Conservation (phyloP, 2,888 invertebrate genomes). For the Drosophila greeni region DNA sequence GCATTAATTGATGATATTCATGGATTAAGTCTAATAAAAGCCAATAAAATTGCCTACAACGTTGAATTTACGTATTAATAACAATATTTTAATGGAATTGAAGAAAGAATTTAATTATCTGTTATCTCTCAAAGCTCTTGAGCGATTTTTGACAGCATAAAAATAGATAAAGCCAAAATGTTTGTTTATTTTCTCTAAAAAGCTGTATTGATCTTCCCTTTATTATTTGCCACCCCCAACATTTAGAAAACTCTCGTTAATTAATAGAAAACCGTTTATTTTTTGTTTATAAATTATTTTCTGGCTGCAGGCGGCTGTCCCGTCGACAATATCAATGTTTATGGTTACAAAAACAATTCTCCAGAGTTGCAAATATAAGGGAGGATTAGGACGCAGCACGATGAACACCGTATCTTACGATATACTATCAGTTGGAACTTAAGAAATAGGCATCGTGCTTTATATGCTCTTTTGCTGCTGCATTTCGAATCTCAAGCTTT, state of each 20-base stretch:
- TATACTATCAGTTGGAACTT: constrained; percentile 62
- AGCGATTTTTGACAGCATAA: neutral
- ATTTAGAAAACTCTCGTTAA: constrained; percentile 30
- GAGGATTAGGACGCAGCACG: constrained; percentile 54
- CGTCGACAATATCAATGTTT: constrained; percentile 43
- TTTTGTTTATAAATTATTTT: constrained; percentile 59
- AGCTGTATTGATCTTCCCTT: no score
- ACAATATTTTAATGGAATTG: neutral
- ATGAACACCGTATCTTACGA: constrained; percentile 44
- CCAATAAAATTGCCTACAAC: constrained; percentile 59
- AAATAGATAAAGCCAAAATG: neutral
- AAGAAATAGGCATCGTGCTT: constrained; percentile 48
- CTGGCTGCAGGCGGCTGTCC: constrained; percentile 48
- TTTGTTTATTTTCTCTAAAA: neutral
- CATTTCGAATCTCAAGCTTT: constrained; percentile 51
- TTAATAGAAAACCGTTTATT: constrained; percentile 52
- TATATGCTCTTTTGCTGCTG: constrained; percentile 26
- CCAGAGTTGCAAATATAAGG: constrained; percentile 51
- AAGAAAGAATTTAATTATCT: no score
- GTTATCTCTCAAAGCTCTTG: neutral
- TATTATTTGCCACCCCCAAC: no score
- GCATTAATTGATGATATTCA: constrained; percentile 45
- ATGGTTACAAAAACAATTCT: constrained; percentile 50
- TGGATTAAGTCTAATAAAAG: constrained; percentile 37
- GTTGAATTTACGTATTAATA: constrained; percentile 17